Conservation (phyloP, 2,888 invertebrate species). For the Heliconius ismenius region DNA sequence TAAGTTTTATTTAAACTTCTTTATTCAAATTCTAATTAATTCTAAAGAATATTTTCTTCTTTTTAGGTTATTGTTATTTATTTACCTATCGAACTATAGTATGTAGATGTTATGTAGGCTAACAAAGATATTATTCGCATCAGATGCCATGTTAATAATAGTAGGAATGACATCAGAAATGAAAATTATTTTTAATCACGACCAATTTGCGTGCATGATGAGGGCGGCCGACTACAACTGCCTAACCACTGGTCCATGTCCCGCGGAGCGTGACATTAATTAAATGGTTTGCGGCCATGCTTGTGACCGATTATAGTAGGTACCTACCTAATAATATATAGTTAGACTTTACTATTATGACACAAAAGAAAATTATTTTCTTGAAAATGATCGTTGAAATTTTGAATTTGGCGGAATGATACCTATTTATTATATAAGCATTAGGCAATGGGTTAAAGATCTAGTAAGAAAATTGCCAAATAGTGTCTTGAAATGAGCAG, state of each 20-base stretch:
- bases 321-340: not conserved
- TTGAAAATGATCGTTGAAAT: not conserved
- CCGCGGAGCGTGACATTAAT: slow-evolving; percentile 75
- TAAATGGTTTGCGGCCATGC: slow-evolving; percentile 64
- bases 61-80: not conserved
- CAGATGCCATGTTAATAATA: slow-evolving; percentile 61
- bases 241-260: slow-evolving; percentile 61
- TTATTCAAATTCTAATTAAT: too few species aligned
- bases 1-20: too few species aligned
- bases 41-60: not conserved
- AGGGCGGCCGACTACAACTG: slow-evolving; percentile 56
- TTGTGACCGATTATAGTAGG: slow-evolving; percentile 41
- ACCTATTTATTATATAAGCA: not conserved
- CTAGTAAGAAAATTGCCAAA: not conserved
- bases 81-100: not conserved
- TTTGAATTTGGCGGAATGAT: not conserved
- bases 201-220: slow-evolving; percentile 73
- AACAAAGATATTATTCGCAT: slow-evolving; percentile 72
- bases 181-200: slow-evolving; percentile 80
- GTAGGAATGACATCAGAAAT: slow-evolving; percentile 79
- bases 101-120: slow-evolving; percentile 39
- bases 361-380: not conserved
- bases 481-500: too few species aligned
- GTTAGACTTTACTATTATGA: not conserved
- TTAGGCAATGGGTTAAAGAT: not conserved